Evolutionary conservation across 2,888 invertebrate species (phyloP).

Genomic region (Tillus elongatus): DNA sequence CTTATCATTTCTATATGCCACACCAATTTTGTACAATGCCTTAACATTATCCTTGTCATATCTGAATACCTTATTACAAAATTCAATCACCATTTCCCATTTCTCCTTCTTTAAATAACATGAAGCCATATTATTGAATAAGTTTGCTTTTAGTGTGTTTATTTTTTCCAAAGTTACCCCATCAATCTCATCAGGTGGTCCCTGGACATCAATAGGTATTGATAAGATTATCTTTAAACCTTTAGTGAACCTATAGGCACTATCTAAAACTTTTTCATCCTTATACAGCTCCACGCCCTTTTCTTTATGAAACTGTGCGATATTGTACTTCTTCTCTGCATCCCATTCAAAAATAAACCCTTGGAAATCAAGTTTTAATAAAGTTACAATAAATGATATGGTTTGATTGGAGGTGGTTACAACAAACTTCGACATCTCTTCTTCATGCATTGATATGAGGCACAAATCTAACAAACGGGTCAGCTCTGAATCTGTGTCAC

Average conservation of each 20-base stretch:
- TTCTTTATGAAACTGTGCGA: conserved; percentile 43
- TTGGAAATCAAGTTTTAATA: conserved; percentile 28
- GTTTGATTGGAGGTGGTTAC: conserved; percentile 25
- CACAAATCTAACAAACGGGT: conserved; percentile 44
- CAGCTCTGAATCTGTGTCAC: conserved; percentile 40
- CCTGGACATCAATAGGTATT: conserved; percentile 44
- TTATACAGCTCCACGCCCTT: conserved; percentile 56
- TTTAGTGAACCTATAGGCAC: conserved; percentile 64
- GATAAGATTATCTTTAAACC: conserved; percentile 66
- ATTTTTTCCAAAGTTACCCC: conserved; percentile 46
- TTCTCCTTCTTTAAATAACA: conserved; percentile 64
- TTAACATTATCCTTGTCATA: conserved; percentile 40
- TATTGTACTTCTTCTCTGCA: conserved; percentile 37
- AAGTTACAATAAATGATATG: neutral
- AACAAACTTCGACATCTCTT: conserved; percentile 42
- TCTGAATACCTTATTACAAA: conserved; percentile 47
- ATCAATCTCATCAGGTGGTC: conserved; percentile 43
- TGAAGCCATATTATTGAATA: conserved; percentile 76
- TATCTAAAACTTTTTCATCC: conserved; percentile 52
- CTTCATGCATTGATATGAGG: conserved; percentile 42
- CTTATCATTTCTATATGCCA: conserved; percentile 46
- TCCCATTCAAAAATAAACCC: conserved; percentile 41
- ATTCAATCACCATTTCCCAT: conserved; percentile 54
- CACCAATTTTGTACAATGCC: conserved; percentile 44
- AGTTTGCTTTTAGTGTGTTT: conserved; percentile 51